phyloP scores from a whole-genome alignment of 1,140 invertebrate species.

The Drosophila burlai region DNA sequence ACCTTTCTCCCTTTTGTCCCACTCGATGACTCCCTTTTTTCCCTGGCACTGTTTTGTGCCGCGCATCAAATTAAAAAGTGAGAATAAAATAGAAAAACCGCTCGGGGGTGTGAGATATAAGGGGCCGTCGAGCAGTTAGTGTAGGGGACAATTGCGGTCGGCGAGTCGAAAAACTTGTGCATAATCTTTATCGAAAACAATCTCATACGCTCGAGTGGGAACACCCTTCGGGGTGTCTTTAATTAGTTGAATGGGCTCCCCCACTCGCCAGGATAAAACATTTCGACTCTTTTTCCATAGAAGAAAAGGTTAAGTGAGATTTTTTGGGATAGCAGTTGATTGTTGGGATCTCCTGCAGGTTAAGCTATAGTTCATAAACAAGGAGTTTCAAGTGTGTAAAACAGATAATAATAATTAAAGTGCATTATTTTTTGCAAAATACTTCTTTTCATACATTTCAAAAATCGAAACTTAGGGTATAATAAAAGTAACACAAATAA shows the following conservation, averaged over 20 bases:
- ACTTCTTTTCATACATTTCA: no score
- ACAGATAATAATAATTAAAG: no score
- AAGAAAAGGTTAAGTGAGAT: neutral
- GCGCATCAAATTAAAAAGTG: conserved; percentile 70
- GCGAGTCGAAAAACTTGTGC: conserved; percentile 56
- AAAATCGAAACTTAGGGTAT: no score
- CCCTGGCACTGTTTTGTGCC: conserved; percentile 19
- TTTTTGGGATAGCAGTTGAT: neutral
- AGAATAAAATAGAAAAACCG: conserved; percentile 64
- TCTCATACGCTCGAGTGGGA: conserved; percentile 40
- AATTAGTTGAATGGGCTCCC: conserved; percentile 48
- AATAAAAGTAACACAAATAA: no score
- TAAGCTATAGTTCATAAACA: conserved; percentile 29
- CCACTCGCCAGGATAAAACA: conserved; percentile 5
- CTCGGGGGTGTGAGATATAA: conserved; percentile 13
- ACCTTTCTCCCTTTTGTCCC: conserved; percentile 35
- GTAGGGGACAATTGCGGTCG: conserved; percentile 35
- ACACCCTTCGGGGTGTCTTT: conserved; percentile 41
- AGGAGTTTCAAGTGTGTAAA: conserved; percentile 4
- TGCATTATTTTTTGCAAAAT: no score
- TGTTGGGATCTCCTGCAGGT: neutral
- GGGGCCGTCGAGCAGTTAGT: neutral
- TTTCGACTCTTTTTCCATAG: neutral
- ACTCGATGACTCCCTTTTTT: conserved; percentile 7
- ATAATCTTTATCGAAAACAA: conserved; percentile 80